Percentiles rank a stretch among this genome's conserved stretches.
phyloP scores from a whole-genome alignment of 1,140 invertebrate species.

The Bombus waltoni region DNA sequence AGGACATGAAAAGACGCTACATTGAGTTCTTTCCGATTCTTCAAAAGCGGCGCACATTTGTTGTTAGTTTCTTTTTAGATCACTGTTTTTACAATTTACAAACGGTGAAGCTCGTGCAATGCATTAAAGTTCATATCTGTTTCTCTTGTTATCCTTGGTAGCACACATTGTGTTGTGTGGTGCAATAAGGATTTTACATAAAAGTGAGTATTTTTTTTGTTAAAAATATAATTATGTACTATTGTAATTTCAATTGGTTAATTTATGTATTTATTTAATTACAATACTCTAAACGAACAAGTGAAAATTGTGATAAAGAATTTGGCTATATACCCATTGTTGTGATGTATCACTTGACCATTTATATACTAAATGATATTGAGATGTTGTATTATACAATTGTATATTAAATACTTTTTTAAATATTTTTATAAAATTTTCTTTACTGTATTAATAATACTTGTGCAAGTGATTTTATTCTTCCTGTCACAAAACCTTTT shows the following conservation, averaged over 20 bases:
- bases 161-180: slow-evolving; percentile 31
- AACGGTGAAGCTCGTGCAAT: background rate
- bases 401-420: background rate
- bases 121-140: background rate
- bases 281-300: background rate
- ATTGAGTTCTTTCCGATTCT: slow-evolving; percentile 16
- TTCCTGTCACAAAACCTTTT: background rate
- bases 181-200: slow-evolving; percentile 11
- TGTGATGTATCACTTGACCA: slow-evolving; percentile 3
- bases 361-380: background rate
- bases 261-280: background rate
- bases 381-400: background rate
- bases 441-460: background rate
- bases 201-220: slow-evolving; percentile 47
- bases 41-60: slow-evolving; percentile 11
- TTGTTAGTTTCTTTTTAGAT: slow-evolving; percentile 21
- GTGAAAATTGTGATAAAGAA: background rate
- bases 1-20: slow-evolving; percentile 53
- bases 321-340: slow-evolving; percentile 1
- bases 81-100: background rate
- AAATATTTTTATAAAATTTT: background rate
- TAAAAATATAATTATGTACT: background rate
- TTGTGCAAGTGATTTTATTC: background rate
- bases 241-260: background rate
- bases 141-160: background rate